Base-by-base conservation (phyloP, 2,113 vertebrate genomes). In the Noturus placidus region DNA sequence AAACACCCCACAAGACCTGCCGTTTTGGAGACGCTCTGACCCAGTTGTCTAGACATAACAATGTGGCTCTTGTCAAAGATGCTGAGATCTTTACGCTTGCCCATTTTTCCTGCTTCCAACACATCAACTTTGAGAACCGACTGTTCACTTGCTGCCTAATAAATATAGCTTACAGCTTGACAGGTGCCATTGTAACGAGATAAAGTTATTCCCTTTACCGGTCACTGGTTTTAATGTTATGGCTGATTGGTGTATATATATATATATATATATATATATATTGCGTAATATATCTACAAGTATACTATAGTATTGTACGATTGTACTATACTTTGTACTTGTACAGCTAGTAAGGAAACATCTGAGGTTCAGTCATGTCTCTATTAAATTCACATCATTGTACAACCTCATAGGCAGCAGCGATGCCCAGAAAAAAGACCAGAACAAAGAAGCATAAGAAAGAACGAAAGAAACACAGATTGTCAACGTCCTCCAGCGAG, bases 371-470 rank as follows among this genome's bases (percentile, higher is more conserved):
- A 61, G 57, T 59, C 22, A n/a, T 52, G 14, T 42, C 35, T 8
- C 9, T 25, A 10, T 42, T 0, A 2, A 77, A 30, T 54, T 7
- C 27, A 30, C 27, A 30, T 3, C 8, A 10, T 19, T 81, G 56
- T 59, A 25, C 27, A 2, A 69, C 82, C 27, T 70, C n/a, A 76
- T 79, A 30, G 84, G 22, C 35, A 17, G 4, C 83, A 61, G 69
- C 0, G 79, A 96, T 96, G 96, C 89, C 94, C 4, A 91, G 91
- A 84, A 94, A 91, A 87, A 93, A 93, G 77, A 89, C 91, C 6
- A 94, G 91, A 65, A 93, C 90, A 63, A 95, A 89, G 72, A 93
- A 93, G 82, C 88, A 82, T 17, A 91, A 91, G 87, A 80, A 14
- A 67, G 90, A 90, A 79, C 92, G 87, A 90, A 91, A 35, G 33